phyloP scores from a whole-genome alignment of 2,113 vertebrate genomes.

The Ictidomys tridecemlineatus region DNA sequence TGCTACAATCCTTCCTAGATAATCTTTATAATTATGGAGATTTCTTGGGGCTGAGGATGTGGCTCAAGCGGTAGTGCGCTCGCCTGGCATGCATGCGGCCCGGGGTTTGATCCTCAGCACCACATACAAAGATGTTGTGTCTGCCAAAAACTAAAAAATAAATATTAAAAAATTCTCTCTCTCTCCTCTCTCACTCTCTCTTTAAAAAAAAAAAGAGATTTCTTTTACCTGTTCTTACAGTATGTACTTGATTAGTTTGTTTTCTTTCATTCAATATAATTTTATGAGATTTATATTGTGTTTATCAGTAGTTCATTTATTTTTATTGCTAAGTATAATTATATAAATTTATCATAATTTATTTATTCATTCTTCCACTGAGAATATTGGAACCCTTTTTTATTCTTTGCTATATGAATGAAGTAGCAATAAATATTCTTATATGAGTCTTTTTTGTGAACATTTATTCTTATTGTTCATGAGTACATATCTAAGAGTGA shows the following conservation, averaged over 20 bases:
- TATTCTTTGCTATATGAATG: not conserved
- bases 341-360: not conserved
- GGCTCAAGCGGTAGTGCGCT: no score
- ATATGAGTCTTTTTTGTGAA: not conserved
- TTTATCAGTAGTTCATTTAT: not conserved
- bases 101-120: no score
- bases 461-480: not conserved
- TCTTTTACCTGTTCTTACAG: not conserved
- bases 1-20: not conserved
- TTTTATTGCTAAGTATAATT: constrained; percentile 16
- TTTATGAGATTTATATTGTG: not conserved
- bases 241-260: not conserved
- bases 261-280: not conserved
- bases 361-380: not conserved
- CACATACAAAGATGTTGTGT: no score
- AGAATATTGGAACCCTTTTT: not conserved
- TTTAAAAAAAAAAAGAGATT: no score
- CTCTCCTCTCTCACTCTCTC: no score
- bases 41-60: no score
- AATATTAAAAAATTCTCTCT: no score
- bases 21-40: not conserved
- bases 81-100: no score
- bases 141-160: no score
- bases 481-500: not conserved
- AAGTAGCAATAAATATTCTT: not conserved